Percentiles rank a stretch among this genome's conserved stretches.
Evolutionary conservation across 2,888 invertebrate genomes (phyloP).

Genomic region (Euzetes globulus): DNA sequence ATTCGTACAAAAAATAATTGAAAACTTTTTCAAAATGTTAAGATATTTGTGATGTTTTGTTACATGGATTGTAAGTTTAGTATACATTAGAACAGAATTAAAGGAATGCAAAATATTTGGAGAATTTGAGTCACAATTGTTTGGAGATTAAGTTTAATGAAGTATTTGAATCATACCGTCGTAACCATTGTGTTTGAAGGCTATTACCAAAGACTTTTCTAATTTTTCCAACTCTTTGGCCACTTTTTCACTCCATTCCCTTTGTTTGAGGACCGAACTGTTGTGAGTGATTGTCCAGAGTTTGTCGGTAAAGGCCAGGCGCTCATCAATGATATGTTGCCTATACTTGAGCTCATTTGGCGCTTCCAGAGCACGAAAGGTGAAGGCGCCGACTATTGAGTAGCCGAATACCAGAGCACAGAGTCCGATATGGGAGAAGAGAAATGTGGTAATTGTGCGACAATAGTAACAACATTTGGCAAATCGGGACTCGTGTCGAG

Average conservation of each 20-base stretch:
- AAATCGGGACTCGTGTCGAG: conserved; percentile 44
- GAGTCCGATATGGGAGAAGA: conserved; percentile 78
- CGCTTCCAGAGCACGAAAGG: conserved; percentile 60
- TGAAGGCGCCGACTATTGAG: conserved; percentile 79
- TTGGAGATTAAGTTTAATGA: no score
- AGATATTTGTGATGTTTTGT: no score
- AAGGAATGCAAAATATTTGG: background rate
- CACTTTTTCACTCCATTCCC: conserved; percentile 71
- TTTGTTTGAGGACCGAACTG: conserved; percentile 57
- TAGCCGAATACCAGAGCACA: conserved; percentile 80
- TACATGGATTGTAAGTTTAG: no score
- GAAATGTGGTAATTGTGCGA: conserved; percentile 72
- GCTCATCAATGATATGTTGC: conserved; percentile 33
- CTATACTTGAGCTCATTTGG: conserved; percentile 37
- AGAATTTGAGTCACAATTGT: conserved; percentile 37
- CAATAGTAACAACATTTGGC: conserved; percentile 59
- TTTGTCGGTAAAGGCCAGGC: conserved; percentile 35
- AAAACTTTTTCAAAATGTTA: no score
- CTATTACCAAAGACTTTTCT: conserved; percentile 58
- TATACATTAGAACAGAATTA: no score
- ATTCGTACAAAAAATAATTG: no score
- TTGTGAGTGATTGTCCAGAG: conserved; percentile 46
- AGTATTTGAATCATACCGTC: conserved; percentile 58
- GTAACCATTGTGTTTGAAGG: conserved; percentile 83
- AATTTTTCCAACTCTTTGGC: conserved; percentile 52